phyloP scores from a whole-genome alignment of 2,888 invertebrate genomes.

The Hirtodrosophila duncani region DNA sequence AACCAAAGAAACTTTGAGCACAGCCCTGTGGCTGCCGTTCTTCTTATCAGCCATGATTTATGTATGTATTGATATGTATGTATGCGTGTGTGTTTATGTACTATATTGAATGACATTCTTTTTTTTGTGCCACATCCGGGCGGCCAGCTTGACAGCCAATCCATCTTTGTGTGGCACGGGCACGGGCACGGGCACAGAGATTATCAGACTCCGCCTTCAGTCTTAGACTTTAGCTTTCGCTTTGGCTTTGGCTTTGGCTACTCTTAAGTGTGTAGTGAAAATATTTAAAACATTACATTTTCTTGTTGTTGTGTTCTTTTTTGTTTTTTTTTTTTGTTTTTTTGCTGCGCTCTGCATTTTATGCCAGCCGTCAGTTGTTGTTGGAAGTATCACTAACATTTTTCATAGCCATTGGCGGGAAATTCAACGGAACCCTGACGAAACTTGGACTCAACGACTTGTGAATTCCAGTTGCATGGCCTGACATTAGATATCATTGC shows the following conservation, averaged over 20 bases:
- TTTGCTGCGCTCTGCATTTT: slow-evolving; percentile 52
- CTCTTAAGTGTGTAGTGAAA: no score
- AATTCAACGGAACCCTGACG: slow-evolving; percentile 49
- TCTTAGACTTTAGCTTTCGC: no score
- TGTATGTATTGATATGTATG: slow-evolving; percentile 14
- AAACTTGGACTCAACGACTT: slow-evolving; percentile 29
- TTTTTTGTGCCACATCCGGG: slow-evolving; percentile 59
- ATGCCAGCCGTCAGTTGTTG: background rate
- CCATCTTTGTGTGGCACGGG: slow-evolving; percentile 40
- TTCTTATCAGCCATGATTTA: slow-evolving; percentile 60
- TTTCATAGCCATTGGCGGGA: no score
- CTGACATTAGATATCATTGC: slow-evolving; percentile 58
- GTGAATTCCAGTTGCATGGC: slow-evolving; percentile 43
- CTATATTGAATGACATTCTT: slow-evolving; percentile 38
- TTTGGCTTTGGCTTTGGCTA: no score
- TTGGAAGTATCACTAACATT: slow-evolving; percentile 33
- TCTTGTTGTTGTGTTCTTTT: slow-evolving; percentile 1
- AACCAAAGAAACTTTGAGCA: slow-evolving; percentile 27
- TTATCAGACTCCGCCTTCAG: slow-evolving; percentile 31
- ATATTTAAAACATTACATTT: slow-evolving; percentile 4
- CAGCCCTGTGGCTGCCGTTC: slow-evolving; percentile 6
- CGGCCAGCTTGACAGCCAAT: slow-evolving; percentile 44
- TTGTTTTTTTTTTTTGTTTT: slow-evolving; percentile 8
- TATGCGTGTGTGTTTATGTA: slow-evolving; percentile 7
- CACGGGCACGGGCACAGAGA: slow-evolving; percentile 50